phyloP scores from a whole-genome alignment of 2,888 invertebrate species.

The Epistrophe eligans region DNA sequence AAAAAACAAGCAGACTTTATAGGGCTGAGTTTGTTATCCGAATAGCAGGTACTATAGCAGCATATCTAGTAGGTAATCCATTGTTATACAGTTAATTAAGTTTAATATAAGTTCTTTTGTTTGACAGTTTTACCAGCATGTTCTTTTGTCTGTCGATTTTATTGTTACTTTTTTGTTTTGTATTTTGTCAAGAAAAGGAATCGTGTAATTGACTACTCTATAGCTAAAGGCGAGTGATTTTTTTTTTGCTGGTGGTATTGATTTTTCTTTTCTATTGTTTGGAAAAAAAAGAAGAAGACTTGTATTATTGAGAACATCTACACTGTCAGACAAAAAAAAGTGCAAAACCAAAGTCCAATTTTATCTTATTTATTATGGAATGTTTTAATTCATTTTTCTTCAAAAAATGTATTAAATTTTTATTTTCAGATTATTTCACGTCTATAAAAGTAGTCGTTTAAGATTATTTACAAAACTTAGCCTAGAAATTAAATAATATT shows the following conservation, averaged over 20 bases:
- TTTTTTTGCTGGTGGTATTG: not conserved
- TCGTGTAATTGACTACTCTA: constrained; percentile 14
- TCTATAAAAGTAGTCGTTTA: no score
- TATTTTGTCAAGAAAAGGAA: not conserved
- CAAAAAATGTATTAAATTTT: no score
- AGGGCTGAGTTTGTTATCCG: constrained; percentile 17
- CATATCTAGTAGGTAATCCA: constrained; percentile 36
- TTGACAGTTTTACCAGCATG: constrained; percentile 47
- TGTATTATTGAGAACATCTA: not conserved
- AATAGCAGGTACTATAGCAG: not conserved
- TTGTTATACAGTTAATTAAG: constrained; percentile 69
- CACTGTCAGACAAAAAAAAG: no score
- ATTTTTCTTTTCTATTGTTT: constrained; percentile 12
- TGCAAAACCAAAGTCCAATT: no score
- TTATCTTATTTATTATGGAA: no score
- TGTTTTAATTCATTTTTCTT: no score
- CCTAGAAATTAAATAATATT: no score
- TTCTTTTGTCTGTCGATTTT: constrained; percentile 67
- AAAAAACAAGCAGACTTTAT: not conserved
- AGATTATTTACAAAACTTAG: no score
- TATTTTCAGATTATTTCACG: no score
- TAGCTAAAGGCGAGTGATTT: not conserved
- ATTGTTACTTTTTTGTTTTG: constrained; percentile 16
- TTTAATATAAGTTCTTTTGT: constrained; percentile 66
- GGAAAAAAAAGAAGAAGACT: no score